Evolutionary conservation across 2,888 invertebrate genomes (phyloP).

Genomic region (Alviniconcha strummeri): DNA sequence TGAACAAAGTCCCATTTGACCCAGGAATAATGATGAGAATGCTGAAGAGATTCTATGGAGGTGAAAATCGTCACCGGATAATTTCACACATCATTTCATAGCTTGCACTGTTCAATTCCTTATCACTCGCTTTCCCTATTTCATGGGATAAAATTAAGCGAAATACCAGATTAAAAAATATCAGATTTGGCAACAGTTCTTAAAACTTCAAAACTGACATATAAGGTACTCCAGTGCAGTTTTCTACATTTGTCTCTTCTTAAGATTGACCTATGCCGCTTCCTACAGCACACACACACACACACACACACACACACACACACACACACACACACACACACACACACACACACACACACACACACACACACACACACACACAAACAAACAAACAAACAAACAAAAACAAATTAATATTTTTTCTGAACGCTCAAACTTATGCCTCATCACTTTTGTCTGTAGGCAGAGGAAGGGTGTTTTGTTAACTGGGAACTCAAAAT

Average conservation of each 20-base stretch:
- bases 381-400: background rate
- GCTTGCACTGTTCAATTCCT: too few species aligned
- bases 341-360: background rate
- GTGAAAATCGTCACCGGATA: too few species aligned
- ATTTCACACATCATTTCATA: too few species aligned
- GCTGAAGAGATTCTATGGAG: too few species aligned
- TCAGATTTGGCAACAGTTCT: background rate
- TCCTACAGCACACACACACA: background rate
- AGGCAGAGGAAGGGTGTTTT: too few species aligned
- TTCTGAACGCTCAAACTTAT: background rate
- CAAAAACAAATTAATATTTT: background rate
- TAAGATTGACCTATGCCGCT: background rate
- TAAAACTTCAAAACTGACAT: background rate
- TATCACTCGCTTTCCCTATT: background rate
- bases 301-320: background rate
- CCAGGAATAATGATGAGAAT: too few species aligned
- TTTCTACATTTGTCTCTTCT: background rate
- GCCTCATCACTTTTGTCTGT: too few species aligned
- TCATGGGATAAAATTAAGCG: background rate
- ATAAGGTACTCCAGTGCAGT: background rate
- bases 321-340: background rate
- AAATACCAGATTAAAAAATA: background rate
- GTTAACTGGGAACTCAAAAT: too few species aligned
- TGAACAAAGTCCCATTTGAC: too few species aligned
- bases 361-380: background rate